Evolutionary conservation across 2,888 invertebrate species (phyloP).

Genomic region (Campopleginae sp.): DNA sequence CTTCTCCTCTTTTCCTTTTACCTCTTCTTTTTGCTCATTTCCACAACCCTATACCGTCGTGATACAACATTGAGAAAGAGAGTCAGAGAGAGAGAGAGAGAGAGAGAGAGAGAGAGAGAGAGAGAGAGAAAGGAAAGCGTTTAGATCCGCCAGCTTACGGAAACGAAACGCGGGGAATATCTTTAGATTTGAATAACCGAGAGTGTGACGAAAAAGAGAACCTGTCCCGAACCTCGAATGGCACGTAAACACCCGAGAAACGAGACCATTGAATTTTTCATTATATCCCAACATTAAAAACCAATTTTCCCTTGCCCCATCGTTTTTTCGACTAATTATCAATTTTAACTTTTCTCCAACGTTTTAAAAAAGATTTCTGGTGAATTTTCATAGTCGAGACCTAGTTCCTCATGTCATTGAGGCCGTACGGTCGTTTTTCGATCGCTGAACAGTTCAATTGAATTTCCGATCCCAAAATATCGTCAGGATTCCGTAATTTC

Average conservation of each 20-base stretch:
- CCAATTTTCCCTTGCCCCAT: neutral
- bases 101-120: conserved; percentile 40
- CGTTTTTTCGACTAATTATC: neutral
- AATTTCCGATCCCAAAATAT: no score
- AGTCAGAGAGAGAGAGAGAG: conserved; percentile 42
- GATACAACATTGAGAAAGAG: conserved; percentile 1
- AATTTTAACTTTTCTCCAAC: neutral
- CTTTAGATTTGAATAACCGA: conserved; percentile 69
- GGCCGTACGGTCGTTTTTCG: neutral
- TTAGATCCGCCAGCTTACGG: conserved; percentile 44
- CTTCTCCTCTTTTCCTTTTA: conserved; percentile 47
- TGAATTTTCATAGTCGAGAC: neutral
- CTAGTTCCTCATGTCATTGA: neutral
- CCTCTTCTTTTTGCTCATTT: conserved; percentile 64
- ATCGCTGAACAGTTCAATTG: neutral
- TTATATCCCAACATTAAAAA: neutral
- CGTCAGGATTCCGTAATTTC: no score
- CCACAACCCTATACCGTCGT: conserved; percentile 37
- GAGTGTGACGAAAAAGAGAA: conserved; percentile 50
- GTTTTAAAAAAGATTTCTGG: neutral
- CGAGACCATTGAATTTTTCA: conserved; percentile 53
- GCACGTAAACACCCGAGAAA: conserved; percentile 34
- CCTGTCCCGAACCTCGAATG: conserved; percentile 45
- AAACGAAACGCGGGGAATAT: conserved; percentile 68
- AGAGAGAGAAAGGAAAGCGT: conserved; percentile 29